phyloP scores from a whole-genome alignment of 2,888 invertebrate species.

The Sminthurides aquaticus region DNA sequence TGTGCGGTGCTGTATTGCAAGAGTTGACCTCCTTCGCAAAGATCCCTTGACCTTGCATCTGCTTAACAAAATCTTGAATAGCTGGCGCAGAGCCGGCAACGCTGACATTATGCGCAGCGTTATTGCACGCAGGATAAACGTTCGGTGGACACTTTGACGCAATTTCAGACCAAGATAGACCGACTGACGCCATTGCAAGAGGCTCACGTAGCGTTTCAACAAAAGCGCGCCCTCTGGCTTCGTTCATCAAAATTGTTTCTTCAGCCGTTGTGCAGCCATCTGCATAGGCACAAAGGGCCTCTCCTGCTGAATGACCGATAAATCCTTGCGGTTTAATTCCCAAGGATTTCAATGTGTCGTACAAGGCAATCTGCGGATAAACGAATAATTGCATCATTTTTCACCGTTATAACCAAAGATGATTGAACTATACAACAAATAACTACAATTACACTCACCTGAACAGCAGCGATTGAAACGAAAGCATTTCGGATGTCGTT shows the following conservation, averaged over 20 bases:
- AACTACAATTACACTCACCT: conserved; percentile 50
- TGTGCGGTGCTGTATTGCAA: conserved; percentile 79
- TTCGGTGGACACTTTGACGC: conserved; percentile 65
- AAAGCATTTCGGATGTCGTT: conserved; percentile 79
- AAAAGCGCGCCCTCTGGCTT: conserved; percentile 83
- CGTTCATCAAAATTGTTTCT: conserved; percentile 86
- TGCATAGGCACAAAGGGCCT: conserved; percentile 87
- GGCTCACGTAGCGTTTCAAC: conserved; percentile 62
- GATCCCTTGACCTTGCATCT: conserved; percentile 63
- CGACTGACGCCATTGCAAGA: conserved; percentile 87
- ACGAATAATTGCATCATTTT: background rate
- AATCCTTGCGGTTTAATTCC: conserved; percentile 85
- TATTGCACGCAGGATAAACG: conserved; percentile 85
- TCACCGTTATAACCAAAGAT: background rate
- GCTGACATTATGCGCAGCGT: conserved; percentile 85
- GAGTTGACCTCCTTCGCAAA: conserved; percentile 79
- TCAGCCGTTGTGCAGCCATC: conserved; percentile 89
- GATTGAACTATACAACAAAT: background rate
- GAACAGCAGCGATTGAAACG: conserved; percentile 54
- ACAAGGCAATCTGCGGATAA: conserved; percentile 63
- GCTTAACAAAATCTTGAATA: conserved; percentile 59
- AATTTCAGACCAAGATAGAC: conserved; percentile 76
- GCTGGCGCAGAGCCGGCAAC: conserved; percentile 74
- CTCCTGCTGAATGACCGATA: conserved; percentile 89
- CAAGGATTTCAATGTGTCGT: conserved; percentile 67